Conservation (phyloP, 2,113 vertebrate genomes). For the Equus przewalskii region DNA sequence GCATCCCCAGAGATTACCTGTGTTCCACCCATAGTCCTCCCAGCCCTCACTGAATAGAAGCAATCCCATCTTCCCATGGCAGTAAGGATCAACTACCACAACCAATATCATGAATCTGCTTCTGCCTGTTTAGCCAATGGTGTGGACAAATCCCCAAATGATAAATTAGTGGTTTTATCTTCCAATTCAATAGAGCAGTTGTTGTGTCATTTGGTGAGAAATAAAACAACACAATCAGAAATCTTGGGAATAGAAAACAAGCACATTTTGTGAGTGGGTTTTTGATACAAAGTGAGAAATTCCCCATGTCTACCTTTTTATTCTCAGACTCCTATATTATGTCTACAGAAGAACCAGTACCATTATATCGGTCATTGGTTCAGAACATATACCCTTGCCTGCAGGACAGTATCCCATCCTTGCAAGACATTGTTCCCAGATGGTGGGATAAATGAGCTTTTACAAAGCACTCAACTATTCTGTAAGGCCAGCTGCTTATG, state of each 20-base stretch:
- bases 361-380: neutral
- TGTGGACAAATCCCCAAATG: neutral
- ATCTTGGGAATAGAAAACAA: neutral
- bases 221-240: neutral
- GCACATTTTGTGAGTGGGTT: neutral
- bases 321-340: neutral
- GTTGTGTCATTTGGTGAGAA: neutral
- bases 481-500: slow-evolving; percentile 16
- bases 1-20: neutral
- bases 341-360: neutral
- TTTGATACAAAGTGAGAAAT: slow-evolving; percentile 1
- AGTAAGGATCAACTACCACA: neutral
- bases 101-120: neutral
- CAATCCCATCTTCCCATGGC: neutral
- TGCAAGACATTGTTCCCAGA: neutral
- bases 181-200: neutral
- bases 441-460: slow-evolving; percentile 35
- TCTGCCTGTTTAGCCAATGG: neutral
- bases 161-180: neutral
- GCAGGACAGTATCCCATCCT: neutral
- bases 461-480: slow-evolving; percentile 51
- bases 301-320: neutral
- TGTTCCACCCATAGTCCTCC: neutral
- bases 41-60: neutral
- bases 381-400: slow-evolving; percentile 5